These are phyloP conservation scores for Physella acuta DNA, from an alignment of 1,140 invertebrate species.

Conservation along the genomic window DNA sequence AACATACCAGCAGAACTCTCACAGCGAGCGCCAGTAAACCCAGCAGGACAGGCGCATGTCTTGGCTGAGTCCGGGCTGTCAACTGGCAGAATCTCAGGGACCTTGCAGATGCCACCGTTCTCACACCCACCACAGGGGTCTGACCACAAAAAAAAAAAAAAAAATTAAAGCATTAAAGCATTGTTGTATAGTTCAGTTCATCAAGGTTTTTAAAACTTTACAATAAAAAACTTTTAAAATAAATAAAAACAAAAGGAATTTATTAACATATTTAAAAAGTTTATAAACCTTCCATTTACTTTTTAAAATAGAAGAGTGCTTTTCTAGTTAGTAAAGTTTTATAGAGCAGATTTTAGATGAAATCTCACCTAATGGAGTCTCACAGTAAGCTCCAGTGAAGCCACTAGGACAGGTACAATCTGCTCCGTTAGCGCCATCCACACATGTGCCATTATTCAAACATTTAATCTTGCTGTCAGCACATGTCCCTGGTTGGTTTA, in stretches of 20 bases:
- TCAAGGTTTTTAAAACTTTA: too few species aligned
- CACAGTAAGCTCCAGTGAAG: conserved; percentile 8
- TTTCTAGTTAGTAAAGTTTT: too few species aligned
- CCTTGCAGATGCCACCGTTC: conserved; percentile 5
- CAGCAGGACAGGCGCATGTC: conserved; percentile 6
- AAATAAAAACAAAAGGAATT: too few species aligned
- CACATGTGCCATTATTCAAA: conserved; percentile 8
- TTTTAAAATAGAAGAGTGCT: too few species aligned
- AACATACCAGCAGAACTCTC: conserved; percentile 2
- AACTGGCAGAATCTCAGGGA: neutral
- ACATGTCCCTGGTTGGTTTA: neutral
- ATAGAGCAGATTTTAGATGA: too few species aligned
- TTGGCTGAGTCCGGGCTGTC: neutral
- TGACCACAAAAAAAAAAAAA: neutral
- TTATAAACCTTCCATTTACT: too few species aligned
- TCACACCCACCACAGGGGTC: conserved; percentile 12
- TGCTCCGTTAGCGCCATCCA: conserved; percentile 1
- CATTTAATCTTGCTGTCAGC: conserved; percentile 1
- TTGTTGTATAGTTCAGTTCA: too few species aligned
- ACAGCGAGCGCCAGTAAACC: conserved; percentile 1
- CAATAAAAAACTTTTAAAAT: too few species aligned
- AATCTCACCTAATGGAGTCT: neutral
- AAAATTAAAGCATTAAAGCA: too few species aligned
- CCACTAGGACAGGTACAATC: neutral
- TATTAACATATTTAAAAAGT: too few species aligned